These are phyloP conservation scores for Forbesichthys agassizii DNA, from an alignment of 2,113 vertebrate species.

Conservation along the genomic window DNA sequence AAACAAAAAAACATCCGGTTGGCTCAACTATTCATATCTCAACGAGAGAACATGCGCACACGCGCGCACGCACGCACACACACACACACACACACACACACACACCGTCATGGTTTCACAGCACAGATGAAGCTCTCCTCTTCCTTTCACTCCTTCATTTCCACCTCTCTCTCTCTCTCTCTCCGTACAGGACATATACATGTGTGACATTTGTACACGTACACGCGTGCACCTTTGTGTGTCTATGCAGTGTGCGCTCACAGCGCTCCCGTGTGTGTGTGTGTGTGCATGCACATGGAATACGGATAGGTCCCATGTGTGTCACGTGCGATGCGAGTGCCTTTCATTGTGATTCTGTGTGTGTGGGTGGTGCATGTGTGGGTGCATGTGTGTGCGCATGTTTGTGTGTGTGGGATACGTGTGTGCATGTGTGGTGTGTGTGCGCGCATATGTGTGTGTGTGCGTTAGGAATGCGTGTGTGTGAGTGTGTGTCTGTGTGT, in stretches of 20 bases:
- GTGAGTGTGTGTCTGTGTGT: too few relatives aligned
- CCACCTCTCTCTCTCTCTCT: conserved; percentile 24
- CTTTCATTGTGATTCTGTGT: neutral
- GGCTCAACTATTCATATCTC: conserved; percentile 55
- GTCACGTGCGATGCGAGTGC: neutral
- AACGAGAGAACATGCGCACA: conserved; percentile 1
- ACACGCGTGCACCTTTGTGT: conserved; percentile 9
- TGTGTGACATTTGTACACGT: conserved; percentile 13
- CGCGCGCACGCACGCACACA: conserved; percentile 37
- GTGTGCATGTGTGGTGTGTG: too few relatives aligned
- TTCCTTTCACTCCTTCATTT: conserved; percentile 56
- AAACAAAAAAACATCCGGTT: conserved; percentile 61
- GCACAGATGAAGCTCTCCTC: conserved; percentile 64
- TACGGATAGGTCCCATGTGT: neutral
- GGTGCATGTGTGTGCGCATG: too few relatives aligned
- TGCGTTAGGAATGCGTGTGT: neutral
- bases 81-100: conserved; percentile 32
- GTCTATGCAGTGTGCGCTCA: neutral
- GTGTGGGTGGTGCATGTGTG: too few relatives aligned
- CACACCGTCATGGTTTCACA: conserved; percentile 54
- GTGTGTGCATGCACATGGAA: neutral
- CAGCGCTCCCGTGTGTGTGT: neutral
- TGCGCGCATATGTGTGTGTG: neutral
- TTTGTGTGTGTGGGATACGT: neutral
- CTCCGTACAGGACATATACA: conserved; percentile 21